phyloP scores from a whole-genome alignment of 2,888 invertebrate genomes.

The Hydrotaea cyrtoneurina region DNA sequence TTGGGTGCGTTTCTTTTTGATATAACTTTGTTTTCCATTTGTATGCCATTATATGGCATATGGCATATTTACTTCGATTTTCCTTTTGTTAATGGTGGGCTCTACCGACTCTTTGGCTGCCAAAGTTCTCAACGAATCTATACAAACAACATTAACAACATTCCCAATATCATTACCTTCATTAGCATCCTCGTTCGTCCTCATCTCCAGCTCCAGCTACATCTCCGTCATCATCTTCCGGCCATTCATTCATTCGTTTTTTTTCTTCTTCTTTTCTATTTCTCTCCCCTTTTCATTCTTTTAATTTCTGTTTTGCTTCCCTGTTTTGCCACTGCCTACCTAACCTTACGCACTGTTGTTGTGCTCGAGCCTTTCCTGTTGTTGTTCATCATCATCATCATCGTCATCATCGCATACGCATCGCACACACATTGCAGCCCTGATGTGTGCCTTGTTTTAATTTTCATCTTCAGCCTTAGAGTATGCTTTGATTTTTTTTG shows the following conservation, averaged over 20 bases:
- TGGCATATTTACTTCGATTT: conserved; percentile 43
- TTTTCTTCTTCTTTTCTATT: not conserved
- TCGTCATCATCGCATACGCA: not conserved
- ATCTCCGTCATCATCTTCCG: not conserved
- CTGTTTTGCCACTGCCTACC: not conserved
- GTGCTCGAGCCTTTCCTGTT: not conserved
- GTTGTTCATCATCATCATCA: too few relatives aligned
- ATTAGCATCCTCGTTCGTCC: not conserved
- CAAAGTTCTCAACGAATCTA: not conserved
- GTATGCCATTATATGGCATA: conserved; percentile 55
- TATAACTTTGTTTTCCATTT: conserved; percentile 56
- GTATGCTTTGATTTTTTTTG: not conserved
- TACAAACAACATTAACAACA: not conserved
- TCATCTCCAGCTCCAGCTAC: not conserved
- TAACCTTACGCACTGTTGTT: conserved; percentile 7
- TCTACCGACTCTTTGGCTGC: conserved; percentile 1
- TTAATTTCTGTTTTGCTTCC: not conserved
- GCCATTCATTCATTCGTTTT: not conserved
- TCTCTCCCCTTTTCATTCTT: not conserved
- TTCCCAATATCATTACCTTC: not conserved
- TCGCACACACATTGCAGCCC: not conserved
- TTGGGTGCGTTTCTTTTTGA: conserved; percentile 36
- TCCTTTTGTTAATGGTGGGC: conserved; percentile 47
- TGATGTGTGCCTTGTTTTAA: not conserved
- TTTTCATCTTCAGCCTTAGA: conserved; percentile 30